A percentile compares a stretch with the other conserved stretches of the same genome.
Conservation (phyloP, 2,113 vertebrate species). For the Melanerpes aurifrons region DNA sequence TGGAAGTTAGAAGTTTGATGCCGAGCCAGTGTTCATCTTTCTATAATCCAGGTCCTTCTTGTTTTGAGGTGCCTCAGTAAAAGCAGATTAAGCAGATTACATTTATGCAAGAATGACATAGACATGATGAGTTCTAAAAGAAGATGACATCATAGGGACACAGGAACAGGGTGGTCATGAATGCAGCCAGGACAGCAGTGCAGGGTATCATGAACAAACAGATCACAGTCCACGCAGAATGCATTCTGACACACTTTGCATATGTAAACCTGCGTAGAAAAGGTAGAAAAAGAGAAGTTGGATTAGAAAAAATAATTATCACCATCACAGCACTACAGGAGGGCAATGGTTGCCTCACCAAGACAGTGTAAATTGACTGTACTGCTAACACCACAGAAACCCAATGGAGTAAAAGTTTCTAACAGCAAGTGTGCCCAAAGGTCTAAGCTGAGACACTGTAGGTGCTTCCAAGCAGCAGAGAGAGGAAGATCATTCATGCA, state of each 20-base stretch:
- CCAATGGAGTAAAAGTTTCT: neutral
- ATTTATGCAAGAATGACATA: neutral
- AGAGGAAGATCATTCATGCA: neutral
- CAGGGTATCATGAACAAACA: constrained; percentile 93
- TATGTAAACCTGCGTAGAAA: constrained; percentile 80
- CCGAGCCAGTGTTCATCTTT: neutral
- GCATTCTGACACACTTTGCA: constrained; percentile 84
- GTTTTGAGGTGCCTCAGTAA: neutral
- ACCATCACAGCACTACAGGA: neutral
- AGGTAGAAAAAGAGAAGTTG: neutral
- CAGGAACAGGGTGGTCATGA: constrained; percentile 73
- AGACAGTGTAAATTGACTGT: neutral
- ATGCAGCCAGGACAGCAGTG: constrained; percentile 96
- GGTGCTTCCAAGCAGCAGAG: neutral
- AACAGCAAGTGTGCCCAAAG: neutral
- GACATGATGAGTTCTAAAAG: neutral
- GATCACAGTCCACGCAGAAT: constrained; percentile 93
- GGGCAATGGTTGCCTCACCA: neutral
- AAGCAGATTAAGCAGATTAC: neutral
- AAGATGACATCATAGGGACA: constrained; percentile 50
- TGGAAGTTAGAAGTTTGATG: neutral
- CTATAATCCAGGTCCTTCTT: neutral
- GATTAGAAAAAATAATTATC: neutral
- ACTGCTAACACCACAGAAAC: neutral
- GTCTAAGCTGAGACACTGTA: neutral